Evolutionary conservation across 2,113 vertebrate genomes (phyloP), one percentile per base, ranked within the genome.

Genomic region (Hirundichthys speculiger): DNA sequence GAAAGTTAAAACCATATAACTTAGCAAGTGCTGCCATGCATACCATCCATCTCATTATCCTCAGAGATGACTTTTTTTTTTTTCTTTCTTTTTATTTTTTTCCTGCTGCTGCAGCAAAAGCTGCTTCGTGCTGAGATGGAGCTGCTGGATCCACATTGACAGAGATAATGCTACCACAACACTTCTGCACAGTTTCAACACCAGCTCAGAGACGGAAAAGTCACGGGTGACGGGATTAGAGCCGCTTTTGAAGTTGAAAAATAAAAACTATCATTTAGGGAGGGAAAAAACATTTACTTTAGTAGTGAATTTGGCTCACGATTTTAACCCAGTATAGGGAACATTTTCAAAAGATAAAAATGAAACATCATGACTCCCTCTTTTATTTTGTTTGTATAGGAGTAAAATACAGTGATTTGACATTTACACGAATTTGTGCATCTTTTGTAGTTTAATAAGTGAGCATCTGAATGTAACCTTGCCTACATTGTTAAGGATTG

Each of bases 1-100:
- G 83, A 80, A 77, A 56, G 82, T 86, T 79, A 87, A 72, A 82
- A 67, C 69, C 72, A 49, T 77, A 76, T 80, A 82, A 83, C 60
- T 79, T 82, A 74, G 55, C 62, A 55, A 87, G 78, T 39, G 73
- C 75, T 77, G 69, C 79, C 81, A 74, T 69, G 83, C 81, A 83
- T 86, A 85, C 79, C 79, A 87, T 81, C 69, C 74, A 55, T 81
- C 74, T 85, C 81, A 82, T 87, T 89, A 86, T 84, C 79, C 48
- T 69, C 54, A 9, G 61, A 80, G 80, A 63, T 27, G 76, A 82
- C 77, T 79, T 80, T 73, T 71, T 45, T 19, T 45, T 45, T 8
- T 9, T 45, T 18, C 16, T 45, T 45, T n/a, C 16, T 42, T 42
- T 40, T 39, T 39, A n/a, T n/a, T 8, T 14, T 42, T 55, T 82